phyloP scores from a whole-genome alignment of 1,140 invertebrate species.

The Leucophenga varia region DNA sequence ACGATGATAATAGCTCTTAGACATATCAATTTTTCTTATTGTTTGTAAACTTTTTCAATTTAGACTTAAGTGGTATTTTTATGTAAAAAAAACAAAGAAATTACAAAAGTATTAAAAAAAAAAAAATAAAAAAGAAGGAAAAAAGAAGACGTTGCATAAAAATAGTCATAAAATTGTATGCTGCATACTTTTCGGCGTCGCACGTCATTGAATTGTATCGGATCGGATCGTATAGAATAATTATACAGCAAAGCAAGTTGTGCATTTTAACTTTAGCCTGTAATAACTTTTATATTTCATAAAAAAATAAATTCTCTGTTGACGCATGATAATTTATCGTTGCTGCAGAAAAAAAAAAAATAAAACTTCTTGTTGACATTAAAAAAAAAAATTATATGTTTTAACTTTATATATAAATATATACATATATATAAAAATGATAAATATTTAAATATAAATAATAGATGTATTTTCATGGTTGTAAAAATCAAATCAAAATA shows the following conservation, averaged over 20 bases:
- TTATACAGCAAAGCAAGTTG: too few species aligned
- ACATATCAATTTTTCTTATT: conserved; percentile 53
- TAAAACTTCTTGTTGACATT: conserved; percentile 48
- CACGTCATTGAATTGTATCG: too few species aligned
- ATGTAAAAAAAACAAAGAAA: too few species aligned
- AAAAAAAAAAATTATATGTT: too few species aligned
- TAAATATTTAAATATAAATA: conserved; percentile 38
- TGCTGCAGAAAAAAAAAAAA: too few species aligned
- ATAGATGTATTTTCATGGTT: conserved; percentile 31
- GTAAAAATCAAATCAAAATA: conserved; percentile 55
- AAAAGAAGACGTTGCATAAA: conserved; percentile 48
- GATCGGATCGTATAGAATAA: too few species aligned
- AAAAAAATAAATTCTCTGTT: too few species aligned
- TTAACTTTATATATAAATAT: conserved; percentile 31
- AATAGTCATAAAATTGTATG: conserved; percentile 35
- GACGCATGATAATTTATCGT: too few species aligned
- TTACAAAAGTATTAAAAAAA: conserved; percentile 5
- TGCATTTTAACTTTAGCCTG: too few species aligned
- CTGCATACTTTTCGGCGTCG: too few species aligned
- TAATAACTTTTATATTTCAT: too few species aligned
- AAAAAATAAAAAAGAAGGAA: conserved; percentile 12
- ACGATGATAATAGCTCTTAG: conserved; percentile 57
- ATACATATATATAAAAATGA: conserved; percentile 28
- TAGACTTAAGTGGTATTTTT: too few species aligned
- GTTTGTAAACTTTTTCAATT: neutral